Conservation (phyloP, 2,888 invertebrate genomes). For the Oxystoma pomonae region DNA sequence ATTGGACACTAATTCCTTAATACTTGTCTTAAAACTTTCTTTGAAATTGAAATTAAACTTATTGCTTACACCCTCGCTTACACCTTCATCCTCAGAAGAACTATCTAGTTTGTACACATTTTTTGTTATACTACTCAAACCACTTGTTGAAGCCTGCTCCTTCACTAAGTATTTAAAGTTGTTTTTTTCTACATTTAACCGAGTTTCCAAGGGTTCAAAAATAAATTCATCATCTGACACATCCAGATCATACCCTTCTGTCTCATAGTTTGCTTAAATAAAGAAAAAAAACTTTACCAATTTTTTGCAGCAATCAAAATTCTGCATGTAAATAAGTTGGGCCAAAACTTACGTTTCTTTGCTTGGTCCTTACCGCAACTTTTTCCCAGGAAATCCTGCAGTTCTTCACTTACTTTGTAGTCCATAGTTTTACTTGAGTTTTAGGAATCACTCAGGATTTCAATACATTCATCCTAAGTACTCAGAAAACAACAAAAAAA, state of each 20-base stretch:
- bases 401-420: constrained; percentile 11
- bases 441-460: constrained; percentile 13
- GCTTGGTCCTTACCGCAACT: constrained; percentile 3
- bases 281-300: too few relatives aligned
- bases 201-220: constrained; percentile 6
- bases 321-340: background rate
- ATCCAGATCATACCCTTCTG: constrained; percentile 5
- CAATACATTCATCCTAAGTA: background rate
- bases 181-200: background rate
- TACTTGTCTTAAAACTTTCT: background rate
- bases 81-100: background rate
- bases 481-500: background rate
- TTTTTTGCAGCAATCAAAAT: too few relatives aligned
- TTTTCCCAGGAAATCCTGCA: constrained; percentile 9
- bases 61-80: background rate
- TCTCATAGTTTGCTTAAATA: background rate
- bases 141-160: constrained; percentile 7
- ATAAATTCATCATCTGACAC: constrained; percentile 18
- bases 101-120: background rate
- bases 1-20: background rate
- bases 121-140: background rate
- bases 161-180: constrained; percentile 5
- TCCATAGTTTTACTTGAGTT: constrained; percentile 15
- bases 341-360: background rate
- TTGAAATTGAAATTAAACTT: background rate